Evolutionary conservation across 1,140 invertebrate genomes (phyloP).

Genomic region (Callitettix versicolor): DNA sequence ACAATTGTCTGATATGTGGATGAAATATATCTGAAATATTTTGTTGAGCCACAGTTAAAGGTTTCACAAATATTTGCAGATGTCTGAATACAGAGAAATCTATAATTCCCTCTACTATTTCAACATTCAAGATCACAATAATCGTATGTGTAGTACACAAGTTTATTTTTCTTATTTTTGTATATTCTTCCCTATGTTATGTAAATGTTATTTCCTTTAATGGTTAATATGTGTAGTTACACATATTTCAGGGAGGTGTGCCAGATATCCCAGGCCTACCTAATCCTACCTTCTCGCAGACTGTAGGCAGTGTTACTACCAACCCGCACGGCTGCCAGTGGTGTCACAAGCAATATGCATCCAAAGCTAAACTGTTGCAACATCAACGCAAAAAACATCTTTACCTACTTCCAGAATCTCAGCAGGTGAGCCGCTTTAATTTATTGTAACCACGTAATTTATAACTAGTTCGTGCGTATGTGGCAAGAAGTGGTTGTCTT

Average conservation of each 20-base stretch:
- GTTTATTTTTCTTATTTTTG: too few relatives aligned
- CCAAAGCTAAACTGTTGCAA: conserved; percentile 68
- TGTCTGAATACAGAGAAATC: too few relatives aligned
- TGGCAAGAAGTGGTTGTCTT: not conserved
- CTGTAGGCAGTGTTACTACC: conserved; percentile 60
- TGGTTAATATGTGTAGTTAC: too few relatives aligned
- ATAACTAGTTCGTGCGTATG: not conserved
- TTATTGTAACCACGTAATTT: not conserved
- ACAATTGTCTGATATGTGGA: too few relatives aligned
- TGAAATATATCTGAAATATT: too few relatives aligned
- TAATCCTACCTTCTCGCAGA: conserved; percentile 55
- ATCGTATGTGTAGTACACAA: too few relatives aligned
- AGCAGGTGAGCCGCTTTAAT: conserved; percentile 20
- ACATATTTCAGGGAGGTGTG: conserved; percentile 31
- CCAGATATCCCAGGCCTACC: conserved; percentile 37
- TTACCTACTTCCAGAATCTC: conserved; percentile 30
- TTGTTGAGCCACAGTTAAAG: too few relatives aligned
- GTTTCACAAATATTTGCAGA: too few relatives aligned
- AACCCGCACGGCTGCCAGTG: conserved; percentile 64
- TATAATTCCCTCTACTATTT: too few relatives aligned
- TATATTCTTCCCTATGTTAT: too few relatives aligned
- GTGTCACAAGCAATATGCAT: conserved; percentile 78
- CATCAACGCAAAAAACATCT: conserved; percentile 70
- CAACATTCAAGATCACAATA: too few relatives aligned
- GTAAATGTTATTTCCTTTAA: too few relatives aligned